A percentile compares a stretch with the other conserved stretches of the same genome.
Conservation (phyloP, 2,113 vertebrate genomes). For the Halcyon senegalensis region DNA sequence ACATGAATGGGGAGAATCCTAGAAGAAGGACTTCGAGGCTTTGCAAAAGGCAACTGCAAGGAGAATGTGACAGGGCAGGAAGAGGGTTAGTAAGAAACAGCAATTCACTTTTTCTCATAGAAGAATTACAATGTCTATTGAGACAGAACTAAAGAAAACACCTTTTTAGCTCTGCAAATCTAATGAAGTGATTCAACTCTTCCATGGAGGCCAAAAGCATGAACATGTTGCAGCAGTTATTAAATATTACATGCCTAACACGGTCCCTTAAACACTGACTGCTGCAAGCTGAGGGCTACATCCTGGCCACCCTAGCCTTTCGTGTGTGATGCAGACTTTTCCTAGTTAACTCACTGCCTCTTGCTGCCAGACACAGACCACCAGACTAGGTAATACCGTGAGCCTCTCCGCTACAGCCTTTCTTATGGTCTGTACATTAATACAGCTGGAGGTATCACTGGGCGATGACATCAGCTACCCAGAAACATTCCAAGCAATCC, state of each 20-base stretch:
- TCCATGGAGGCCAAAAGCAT: neutral
- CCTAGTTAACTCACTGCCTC: neutral
- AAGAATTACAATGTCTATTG: neutral
- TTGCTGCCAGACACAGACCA: neutral
- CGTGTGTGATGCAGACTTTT: neutral
- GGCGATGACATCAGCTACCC: neutral
- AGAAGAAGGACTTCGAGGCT: neutral
- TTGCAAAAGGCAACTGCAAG: neutral
- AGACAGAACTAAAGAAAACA: neutral
- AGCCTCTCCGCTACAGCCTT: rapidly evolving
- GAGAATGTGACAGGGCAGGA: neutral
- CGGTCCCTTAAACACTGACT: neutral
- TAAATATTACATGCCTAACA: neutral
- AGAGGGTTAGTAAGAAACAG: neutral
- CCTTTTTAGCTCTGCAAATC: neutral
- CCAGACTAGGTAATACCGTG: neutral
- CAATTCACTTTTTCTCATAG: neutral
- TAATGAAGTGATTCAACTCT: neutral
- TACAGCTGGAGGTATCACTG: neutral
- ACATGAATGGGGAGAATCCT: neutral
- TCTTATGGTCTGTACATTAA: too few relatives aligned
- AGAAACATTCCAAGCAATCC: neutral
- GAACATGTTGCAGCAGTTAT: neutral
- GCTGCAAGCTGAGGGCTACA: neutral
- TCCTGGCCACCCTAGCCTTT: neutral